Percentiles rank a stretch among this genome's conserved stretches.
Evolutionary conservation across 2,113 vertebrate species (phyloP).

Genomic region (Plectropomus leopardus): DNA sequence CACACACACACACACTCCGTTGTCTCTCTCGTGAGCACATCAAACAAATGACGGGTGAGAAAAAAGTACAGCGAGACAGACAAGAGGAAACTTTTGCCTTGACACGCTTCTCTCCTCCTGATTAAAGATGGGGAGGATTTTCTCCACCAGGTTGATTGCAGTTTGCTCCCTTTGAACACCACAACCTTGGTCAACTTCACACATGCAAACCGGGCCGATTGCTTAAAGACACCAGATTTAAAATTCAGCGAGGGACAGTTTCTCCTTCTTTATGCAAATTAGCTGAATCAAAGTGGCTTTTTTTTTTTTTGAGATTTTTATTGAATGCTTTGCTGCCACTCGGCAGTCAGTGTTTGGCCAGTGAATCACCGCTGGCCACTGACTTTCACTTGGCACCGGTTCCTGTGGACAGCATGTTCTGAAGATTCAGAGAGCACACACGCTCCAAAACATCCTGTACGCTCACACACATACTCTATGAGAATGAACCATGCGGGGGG

Average conservation of each 20-base stretch:
- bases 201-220: rapidly evolving
- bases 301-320: not conserved
- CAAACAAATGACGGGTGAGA: constrained; percentile 57
- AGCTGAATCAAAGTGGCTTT: constrained; percentile 17
- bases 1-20: not conserved
- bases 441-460: constrained; percentile 39
- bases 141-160: constrained; percentile 41
- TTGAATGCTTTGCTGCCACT: constrained; percentile 21
- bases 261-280: constrained; percentile 42
- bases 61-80: not conserved
- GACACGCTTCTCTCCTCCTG: constrained; percentile 35
- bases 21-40: constrained; percentile 64
- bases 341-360: constrained; percentile 18
- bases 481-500: constrained; percentile 11
- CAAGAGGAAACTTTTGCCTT: constrained; percentile 41
- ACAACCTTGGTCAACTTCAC: constrained; percentile 46
- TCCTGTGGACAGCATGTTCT: constrained; percentile 37
- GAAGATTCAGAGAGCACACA: constrained; percentile 38
- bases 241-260: constrained; percentile 3
- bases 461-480: not conserved
- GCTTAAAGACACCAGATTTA: constrained; percentile 6
- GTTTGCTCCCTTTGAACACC: constrained; percentile 46
- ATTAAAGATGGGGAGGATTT: constrained; percentile 44
- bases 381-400: constrained; percentile 49
- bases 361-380: not conserved